These are phyloP conservation scores for Ibidorhyncha struthersii DNA, from an alignment of 2,113 vertebrate genomes.

Conservation along the genomic window DNA sequence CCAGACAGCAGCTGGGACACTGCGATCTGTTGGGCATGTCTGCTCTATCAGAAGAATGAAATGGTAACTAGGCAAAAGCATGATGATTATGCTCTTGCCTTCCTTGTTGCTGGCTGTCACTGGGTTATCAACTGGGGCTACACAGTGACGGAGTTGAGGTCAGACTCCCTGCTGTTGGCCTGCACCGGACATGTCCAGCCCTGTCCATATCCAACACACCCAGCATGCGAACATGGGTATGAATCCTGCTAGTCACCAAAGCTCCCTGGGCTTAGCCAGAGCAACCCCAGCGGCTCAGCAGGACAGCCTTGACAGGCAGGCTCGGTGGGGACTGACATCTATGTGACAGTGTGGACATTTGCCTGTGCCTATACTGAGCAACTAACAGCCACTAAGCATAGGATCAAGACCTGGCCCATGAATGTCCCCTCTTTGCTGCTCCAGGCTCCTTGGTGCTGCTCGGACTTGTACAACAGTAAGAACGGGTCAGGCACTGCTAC, in stretches of 20 bases:
- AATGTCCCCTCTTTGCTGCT: neutral
- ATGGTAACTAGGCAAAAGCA: neutral
- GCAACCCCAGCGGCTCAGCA: neutral
- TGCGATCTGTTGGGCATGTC: rapidly evolving
- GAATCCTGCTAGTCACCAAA: neutral
- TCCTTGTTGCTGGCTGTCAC: neutral
- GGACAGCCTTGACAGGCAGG: neutral
- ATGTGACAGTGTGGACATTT: neutral
- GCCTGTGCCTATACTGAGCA: neutral
- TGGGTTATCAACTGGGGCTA: neutral
- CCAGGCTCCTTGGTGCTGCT: neutral
- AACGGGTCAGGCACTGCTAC: neutral
- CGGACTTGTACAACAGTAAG: neutral
- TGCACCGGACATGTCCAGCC: neutral
- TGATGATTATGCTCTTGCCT: neutral
- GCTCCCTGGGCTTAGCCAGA: neutral
- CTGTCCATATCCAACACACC: neutral
- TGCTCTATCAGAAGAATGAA: neutral
- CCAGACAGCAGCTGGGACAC: neutral
- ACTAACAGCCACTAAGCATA: neutral
- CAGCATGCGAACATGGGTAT: neutral
- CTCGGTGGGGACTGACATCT: neutral
- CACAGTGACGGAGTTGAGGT: neutral
- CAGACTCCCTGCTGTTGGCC: neutral
- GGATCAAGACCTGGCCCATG: neutral